Conservation (phyloP, 2,888 invertebrate species). For the Phortica magna region DNA sequence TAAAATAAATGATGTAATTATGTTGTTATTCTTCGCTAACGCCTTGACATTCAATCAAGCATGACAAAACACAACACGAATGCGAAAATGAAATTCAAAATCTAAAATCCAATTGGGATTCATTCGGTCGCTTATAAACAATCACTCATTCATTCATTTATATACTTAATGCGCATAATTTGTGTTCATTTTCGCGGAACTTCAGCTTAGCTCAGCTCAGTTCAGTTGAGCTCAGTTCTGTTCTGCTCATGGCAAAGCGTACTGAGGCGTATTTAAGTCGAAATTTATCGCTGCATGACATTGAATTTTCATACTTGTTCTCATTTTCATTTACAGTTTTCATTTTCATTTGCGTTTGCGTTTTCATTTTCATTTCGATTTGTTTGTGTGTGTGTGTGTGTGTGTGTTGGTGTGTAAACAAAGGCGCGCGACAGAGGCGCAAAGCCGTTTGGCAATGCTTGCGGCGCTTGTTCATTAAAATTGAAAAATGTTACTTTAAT, state of each 20-base stretch:
- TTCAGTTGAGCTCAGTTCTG: not conserved
- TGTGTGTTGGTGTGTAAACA: not conserved
- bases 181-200: conserved; percentile 44
- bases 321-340: no score
- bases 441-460: not conserved
- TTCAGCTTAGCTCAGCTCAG: not conserved
- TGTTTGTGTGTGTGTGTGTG: no score
- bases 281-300: conserved; percentile 42
- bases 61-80: not conserved
- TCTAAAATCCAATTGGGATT: not conserved
- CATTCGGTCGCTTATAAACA: not conserved
- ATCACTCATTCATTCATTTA: conserved; percentile 6
- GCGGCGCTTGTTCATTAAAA: conserved; percentile 61
- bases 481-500: conserved; percentile 72
- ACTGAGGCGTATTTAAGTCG: conserved; percentile 17
- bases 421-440: conserved; percentile 6
- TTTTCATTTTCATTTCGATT: no score
- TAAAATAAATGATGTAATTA: no score
- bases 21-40: no score
- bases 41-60: conserved; percentile 8
- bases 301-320: conserved; percentile 25
- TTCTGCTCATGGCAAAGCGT: conserved; percentile 22
- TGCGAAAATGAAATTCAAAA: no score
- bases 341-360: no score
- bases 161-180: conserved; percentile 44